Evolutionary conservation across 2,113 vertebrate species (phyloP).

Genomic region (Lycaon pictus): DNA sequence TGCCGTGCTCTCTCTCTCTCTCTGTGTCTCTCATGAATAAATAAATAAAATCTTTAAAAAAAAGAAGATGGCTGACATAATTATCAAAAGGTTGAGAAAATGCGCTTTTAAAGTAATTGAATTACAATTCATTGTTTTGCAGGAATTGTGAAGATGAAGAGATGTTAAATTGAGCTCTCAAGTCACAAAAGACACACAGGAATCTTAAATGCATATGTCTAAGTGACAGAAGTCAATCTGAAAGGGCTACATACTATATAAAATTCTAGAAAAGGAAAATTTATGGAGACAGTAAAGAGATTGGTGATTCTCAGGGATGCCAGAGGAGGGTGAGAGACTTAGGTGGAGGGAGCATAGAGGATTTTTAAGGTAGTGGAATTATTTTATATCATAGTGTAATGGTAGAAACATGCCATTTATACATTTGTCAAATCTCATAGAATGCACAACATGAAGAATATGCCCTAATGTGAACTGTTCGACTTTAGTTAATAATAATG

Average conservation of each 20-base stretch:
- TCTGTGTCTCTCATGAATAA: too few relatives aligned
- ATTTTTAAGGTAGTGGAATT: neutral
- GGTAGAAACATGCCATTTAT: neutral
- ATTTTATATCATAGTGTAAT: neutral
- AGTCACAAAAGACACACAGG: neutral
- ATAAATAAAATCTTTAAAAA: too few relatives aligned
- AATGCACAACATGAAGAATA: neutral
- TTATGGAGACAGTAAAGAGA: neutral
- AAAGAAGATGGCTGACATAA: neutral
- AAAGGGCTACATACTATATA: neutral
- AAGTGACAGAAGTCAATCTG: neutral
- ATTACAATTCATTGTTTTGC: neutral
- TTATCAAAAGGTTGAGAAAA: neutral
- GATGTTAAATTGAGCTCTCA: neutral
- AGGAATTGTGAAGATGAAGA: neutral
- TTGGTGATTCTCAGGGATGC: neutral
- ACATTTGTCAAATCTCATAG: neutral
- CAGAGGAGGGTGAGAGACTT: too few relatives aligned
- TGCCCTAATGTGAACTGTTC: neutral
- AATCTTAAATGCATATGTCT: neutral
- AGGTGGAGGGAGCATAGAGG: accelerated
- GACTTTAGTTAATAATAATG: neutral
- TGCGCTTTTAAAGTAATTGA: neutral
- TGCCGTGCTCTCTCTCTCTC: too few relatives aligned
- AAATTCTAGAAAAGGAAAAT: neutral